Evolutionary conservation across 2,113 vertebrate genomes (phyloP), one percentile per base, ranked within the genome.

Genomic region (Jaculus jaculus): DNA sequence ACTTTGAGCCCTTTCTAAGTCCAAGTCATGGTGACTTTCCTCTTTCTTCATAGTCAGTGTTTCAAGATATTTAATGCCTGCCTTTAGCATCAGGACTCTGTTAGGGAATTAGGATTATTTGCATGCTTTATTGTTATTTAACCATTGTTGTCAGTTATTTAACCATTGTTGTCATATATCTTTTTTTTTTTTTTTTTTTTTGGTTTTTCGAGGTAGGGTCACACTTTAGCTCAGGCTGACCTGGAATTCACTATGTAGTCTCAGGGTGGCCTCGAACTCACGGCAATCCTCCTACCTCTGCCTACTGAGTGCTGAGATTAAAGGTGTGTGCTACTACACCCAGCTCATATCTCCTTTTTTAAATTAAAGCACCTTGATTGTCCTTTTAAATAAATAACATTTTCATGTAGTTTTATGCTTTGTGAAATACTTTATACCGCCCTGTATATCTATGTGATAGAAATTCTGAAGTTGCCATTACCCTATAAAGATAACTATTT

Each of bases 381-480:
- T 87, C 73, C 75, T 94, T 69, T 86, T 82, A 90, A 95, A 65
- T 82, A 90, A 95, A 65, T 26, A 87, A 39, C 60, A 69, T 87
- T 80, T 84, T 54, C 78, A 71, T 89, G 71, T 92, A 84, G 39
- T 66, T 91, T 71, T 71, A 74, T 75, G 24, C 4, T 4, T 92
- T 90, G 58, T 75, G 72, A 84, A 51, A 63, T 92, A 75, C 60
- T 66, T 89, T n/a, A 77, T 61, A 58, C 39, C 9, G 58, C 34
- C 80, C 17, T 75, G 10, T 89, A 92, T n/a, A 60, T 84, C 93
- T 72, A 39, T 72, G 21, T 90, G 18, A 60, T 78, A 74, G 88
- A 83, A 87, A 89, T 89, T 93, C 30, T 80, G 71, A 85, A 74
- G 85, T 93, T 24, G 60, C 13, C 30, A 39, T 12, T 4, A 74